phyloP scores from a whole-genome alignment of 2,888 invertebrate species.

The Aleiodes leptofemur region DNA sequence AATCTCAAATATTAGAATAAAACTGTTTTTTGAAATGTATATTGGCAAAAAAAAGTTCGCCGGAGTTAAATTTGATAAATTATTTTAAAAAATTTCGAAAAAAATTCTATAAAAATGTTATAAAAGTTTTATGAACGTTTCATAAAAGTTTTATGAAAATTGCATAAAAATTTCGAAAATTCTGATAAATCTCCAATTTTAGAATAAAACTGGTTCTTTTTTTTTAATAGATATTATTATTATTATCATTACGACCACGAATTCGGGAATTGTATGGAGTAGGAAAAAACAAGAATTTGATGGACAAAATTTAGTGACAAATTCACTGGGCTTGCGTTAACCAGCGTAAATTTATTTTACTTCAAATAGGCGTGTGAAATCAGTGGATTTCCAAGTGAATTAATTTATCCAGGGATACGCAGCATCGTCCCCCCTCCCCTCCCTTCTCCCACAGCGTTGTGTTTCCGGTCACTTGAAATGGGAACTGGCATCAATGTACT shows the following conservation, averaged over 20 bases:
- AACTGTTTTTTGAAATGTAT: no score
- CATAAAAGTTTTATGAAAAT: no score
- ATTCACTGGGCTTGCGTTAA: not conserved
- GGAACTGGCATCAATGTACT: slow-evolving; percentile 5
- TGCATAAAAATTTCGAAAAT: no score
- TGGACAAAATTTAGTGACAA: not conserved
- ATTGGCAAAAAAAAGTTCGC: no score
- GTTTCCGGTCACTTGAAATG: slow-evolving; percentile 29
- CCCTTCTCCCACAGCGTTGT: not conserved
- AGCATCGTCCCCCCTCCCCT: not conserved
- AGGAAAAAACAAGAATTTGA: not conserved
- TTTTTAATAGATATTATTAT: no score
- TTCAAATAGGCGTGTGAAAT: slow-evolving; percentile 31
- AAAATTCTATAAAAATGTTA: no score
- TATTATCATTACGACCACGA: not conserved
- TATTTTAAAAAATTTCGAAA: no score
- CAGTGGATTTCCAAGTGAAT: slow-evolving; percentile 20
- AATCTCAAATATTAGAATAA: no score
- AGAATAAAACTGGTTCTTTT: no score
- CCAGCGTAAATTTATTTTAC: slow-evolving; percentile 15
- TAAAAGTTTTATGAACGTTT: no score
- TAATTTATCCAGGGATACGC: slow-evolving; percentile 15
- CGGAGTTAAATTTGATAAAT: no score
- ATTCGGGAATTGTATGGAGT: not conserved
- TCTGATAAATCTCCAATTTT: no score